Base-by-base conservation (phyloP, 1,140 invertebrate genomes). In the Drosophila eugracilis region DNA sequence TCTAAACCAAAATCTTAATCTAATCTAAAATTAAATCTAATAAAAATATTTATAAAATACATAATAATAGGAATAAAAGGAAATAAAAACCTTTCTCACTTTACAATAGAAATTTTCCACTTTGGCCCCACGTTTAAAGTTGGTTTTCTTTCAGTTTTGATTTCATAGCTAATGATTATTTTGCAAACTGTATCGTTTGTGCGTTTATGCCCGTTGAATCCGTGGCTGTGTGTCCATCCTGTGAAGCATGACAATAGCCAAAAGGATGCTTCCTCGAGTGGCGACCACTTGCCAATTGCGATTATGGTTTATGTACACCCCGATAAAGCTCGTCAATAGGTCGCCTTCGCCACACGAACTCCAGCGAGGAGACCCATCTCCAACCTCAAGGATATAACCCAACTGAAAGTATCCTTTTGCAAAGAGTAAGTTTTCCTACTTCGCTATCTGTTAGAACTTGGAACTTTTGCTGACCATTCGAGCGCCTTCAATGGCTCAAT, bases 311-410 rank as follows among this genome's bases (percentile, higher is more conserved):
- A 88, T 88, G 83, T 78, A 72, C 84, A 60, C 44, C 30, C 36
- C 83, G 78, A 86, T 86, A 86, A 86, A 86, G 83, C 84, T 88
- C 83, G 83, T 88, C 84, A 89, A 88, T 88, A 75, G 84, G 83
- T 88, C 84, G 84, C 78, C 81, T 63, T 45, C 24, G 39, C 32
- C 45, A 48, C 44, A 55, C 49, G 49, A 10, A 28, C 22, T 12
- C 21, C 21, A 47, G 52, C 3, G 15, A 19, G 10, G 7, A 17
- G 10, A 22, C 32, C 54, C 62, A 39, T 55, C 37, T 50, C 24
- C 21, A 12, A 34, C 53, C 55, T 26, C 32, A 58, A 39, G 69
- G 52, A 66, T 76, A 42, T 3, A n/a, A 9, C 24, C n/a, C 10
- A 15, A 39, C 34, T 15, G 6, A 19, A 30, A 21, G 32, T 57